Conservation (phyloP, 2,888 invertebrate species). For the Caenorhabditis sp. region DNA sequence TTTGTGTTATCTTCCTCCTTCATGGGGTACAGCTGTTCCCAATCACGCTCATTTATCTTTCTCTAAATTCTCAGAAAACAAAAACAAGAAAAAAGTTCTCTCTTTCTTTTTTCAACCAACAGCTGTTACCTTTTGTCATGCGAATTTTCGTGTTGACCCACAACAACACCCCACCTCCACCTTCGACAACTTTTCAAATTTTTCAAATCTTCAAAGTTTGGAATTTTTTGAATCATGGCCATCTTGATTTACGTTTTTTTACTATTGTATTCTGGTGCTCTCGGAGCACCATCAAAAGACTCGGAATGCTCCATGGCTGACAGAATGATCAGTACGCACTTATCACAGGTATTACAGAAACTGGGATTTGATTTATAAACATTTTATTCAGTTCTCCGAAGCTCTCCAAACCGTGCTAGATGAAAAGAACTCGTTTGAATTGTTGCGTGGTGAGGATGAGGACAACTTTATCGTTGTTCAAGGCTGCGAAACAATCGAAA, state of each 20-base stretch:
- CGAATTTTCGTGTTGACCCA: conserved; percentile 15
- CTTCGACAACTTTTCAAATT: too few species aligned
- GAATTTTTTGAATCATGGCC: background rate
- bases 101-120: background rate
- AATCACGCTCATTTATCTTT: background rate
- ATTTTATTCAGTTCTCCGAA: conserved; percentile 54
- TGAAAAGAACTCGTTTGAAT: conserved; percentile 45
- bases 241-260: background rate
- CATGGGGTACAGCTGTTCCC: conserved; percentile 29
- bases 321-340: conserved; percentile 25
- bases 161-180: conserved; percentile 2
- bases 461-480: conserved; percentile 51
- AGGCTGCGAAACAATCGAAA: conserved; percentile 54
- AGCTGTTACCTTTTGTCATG: conserved; percentile 41
- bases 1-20: conserved; percentile 12
- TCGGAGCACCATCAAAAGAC: conserved; percentile 24
- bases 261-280: background rate
- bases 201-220: background rate
- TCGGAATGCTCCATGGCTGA: conserved; percentile 37
- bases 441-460: conserved; percentile 53
- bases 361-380: too few species aligned
- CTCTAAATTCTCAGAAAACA: conserved; percentile 3
- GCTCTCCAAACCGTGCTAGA: conserved; percentile 49
- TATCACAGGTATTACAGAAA: conserved; percentile 35
- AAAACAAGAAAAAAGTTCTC: conserved; percentile 1